Evolutionary conservation across 2,797 vertebrate species (phyloP), one percentile per base, ranked within the genome.

Genomic region (Cacajao melanocephalus): DNA sequence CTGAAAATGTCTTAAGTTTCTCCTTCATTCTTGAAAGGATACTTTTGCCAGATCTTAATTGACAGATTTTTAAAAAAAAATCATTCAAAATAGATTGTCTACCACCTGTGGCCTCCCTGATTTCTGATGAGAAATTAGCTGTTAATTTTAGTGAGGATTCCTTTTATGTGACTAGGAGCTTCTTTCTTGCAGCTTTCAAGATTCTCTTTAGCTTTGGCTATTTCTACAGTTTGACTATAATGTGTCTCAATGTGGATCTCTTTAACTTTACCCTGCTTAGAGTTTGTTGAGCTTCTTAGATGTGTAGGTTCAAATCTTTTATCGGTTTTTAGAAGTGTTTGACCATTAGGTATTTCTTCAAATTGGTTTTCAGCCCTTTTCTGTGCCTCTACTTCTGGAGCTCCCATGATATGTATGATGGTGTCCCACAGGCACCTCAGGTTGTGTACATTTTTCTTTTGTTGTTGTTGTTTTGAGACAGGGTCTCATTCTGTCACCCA

Each of bases 11-110:
- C 75, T 90, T 90, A n/a, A n/a, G 67, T 81, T 86, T 86, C 46
- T 73, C 46, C 64, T 93, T 96, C 92, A 46, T 86, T 64, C 39
- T 81, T 90, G 52, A 90, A 86, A 90, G 33, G 33, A 81, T 80
- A 55, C 14, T 96, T 87, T 58, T 64, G 55, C 39, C 50, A 36
- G 13, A 57, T 67, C 61, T 67, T 67, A 67, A 67, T 67, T 86
- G 44, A 75, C 58, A n/a, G 15, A 67, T 82, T 79, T 90, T 86
- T 44, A n/a, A n/a, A n/a, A n/a, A 8, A 14, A 57, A 19, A 67
- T 44, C 26, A 57, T 7, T 88, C 93, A 48, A 90, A 86, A 73
- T 76, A 81, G 30, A 7, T 83, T 15, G 14, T 61, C 75, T 20
- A 7, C 44, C 46, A 30, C 50, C 58, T 46, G 70, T 83, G 79